Conservation (phyloP, 1,140 invertebrate genomes). For the Bacillus rossius region DNA sequence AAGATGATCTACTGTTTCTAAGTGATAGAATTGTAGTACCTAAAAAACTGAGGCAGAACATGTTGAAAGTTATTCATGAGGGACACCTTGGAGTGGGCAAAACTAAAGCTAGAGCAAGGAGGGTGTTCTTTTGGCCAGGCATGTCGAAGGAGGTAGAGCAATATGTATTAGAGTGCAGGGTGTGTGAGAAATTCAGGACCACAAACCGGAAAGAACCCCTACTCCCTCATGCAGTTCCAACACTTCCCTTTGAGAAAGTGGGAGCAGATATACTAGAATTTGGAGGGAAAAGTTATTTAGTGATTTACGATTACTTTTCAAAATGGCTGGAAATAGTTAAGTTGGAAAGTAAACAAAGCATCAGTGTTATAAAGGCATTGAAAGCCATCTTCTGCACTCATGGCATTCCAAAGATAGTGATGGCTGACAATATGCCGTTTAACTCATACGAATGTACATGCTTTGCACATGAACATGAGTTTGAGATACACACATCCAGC, state of each 20-base stretch:
- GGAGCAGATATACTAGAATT: conserved; percentile 14
- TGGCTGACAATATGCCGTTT: conserved; percentile 15
- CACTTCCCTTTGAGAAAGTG: conserved; percentile 25
- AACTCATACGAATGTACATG: conserved; percentile 26
- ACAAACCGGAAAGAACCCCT: conserved; percentile 22
- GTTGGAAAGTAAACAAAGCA: background rate
- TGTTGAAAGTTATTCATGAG: conserved; percentile 31
- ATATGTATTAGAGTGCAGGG: conserved; percentile 2
- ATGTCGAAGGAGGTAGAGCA: background rate
- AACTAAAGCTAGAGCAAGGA: conserved; percentile 16
- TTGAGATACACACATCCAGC: conserved; percentile 34
- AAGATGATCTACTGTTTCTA: conserved; percentile 33
- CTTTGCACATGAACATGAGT: conserved; percentile 39
- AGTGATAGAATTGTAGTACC: no score
- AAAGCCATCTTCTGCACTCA: conserved; percentile 15
- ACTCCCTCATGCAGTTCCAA: conserved; percentile 20
- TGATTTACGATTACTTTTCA: conserved; percentile 22
- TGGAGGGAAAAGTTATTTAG: background rate
- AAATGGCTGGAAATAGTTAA: conserved; percentile 21
- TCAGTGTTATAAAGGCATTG: background rate
- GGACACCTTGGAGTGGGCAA: conserved; percentile 34
- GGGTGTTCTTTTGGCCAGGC: conserved; percentile 25
- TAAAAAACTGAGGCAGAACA: conserved; percentile 23
- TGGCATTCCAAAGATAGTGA: conserved; percentile 15
- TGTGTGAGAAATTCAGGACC: conserved; percentile 13